Conservation (phyloP, 1,140 invertebrate species). For the Penaeus indicus region DNA sequence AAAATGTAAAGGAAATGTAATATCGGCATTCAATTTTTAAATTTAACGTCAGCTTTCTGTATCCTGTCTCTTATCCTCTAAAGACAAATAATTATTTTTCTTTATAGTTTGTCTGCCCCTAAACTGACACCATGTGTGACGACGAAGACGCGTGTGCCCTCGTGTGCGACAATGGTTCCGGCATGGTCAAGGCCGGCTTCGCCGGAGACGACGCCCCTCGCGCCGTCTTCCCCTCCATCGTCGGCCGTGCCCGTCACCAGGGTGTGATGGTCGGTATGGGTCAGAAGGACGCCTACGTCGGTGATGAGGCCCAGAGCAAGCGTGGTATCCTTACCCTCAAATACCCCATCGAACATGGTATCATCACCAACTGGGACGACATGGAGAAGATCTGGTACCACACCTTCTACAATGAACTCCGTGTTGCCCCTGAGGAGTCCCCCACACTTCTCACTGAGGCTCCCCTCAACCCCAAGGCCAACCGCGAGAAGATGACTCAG, state of each 20-base stretch:
- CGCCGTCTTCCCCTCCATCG: slow-evolving; percentile 89
- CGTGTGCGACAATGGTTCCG: too few relatives aligned
- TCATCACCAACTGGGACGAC: slow-evolving; percentile 93
- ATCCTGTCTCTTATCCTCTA: too few relatives aligned
- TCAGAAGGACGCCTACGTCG: slow-evolving; percentile 91
- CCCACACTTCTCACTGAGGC: slow-evolving; percentile 87
- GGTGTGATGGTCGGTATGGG: slow-evolving; percentile 96
- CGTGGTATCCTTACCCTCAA: slow-evolving; percentile 92
- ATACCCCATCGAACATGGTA: slow-evolving; percentile 95
- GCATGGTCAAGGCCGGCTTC: slow-evolving; percentile 75
- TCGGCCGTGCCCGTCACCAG: slow-evolving; percentile 76
- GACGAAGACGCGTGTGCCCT: too few relatives aligned
- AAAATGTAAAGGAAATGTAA: too few relatives aligned
- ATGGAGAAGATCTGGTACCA: slow-evolving; percentile 96
- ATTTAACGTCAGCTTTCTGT: too few relatives aligned
- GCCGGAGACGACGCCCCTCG: slow-evolving; percentile 91
- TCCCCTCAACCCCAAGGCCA: slow-evolving; percentile 79
- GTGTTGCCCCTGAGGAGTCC: slow-evolving; percentile 94
- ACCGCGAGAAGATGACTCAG: slow-evolving; percentile 90
- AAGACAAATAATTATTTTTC: too few relatives aligned
- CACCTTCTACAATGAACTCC: slow-evolving; percentile 95
- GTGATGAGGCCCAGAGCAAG: slow-evolving; percentile 94
- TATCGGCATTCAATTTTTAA: too few relatives aligned
- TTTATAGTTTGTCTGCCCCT: too few relatives aligned
- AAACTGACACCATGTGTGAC: too few relatives aligned